Base-by-base conservation (phyloP, 2,888 invertebrate genomes). In the Pantelozetes paolii region DNA sequence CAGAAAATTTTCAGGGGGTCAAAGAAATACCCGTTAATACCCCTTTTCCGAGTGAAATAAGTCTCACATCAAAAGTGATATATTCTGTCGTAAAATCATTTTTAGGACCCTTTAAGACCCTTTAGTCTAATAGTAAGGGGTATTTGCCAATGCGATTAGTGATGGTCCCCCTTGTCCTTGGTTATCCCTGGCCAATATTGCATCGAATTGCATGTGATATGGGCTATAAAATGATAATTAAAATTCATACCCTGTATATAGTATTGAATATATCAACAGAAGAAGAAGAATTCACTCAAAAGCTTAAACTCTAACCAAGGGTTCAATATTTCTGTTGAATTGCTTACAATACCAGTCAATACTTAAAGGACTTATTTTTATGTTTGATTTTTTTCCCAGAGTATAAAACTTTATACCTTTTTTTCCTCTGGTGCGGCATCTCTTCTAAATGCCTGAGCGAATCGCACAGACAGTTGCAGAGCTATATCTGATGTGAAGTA, bases 221-320 rank as follows among this genome's bases (percentile, higher is more conserved):
- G 54, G 8, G 13, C 23, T 54, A 54, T 54, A 23, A 54, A 54
- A 54, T 54, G 8, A 54, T 54, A 54, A 54, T 54, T 54, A 54
- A 18, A 54, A 54, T 54, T 20, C 54, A 54, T 9, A 54, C 54
- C 28, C 13, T 20, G 54, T 54, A 54, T 26, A 45, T n/a, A n/a
- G n/a, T n/a, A n/a, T 36, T 11, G 36, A 36, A 11, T 45, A 18
- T 18, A 45, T 6, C 11, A 15, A 2, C 45, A 15, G 8, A 45
- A 18, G 15, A 18, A 45, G 18, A 36, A 36, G 11, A 36, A 36
- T 36, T 45, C 18, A 18, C 45, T 45, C 36, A 45, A 45, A 45
- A 15, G 45, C 45, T 15, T 45, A 45, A 45, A 45, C 45, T 13
- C 18, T 45, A 45, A 45, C 45, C 2, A 45, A 18, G 15, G 18